These are phyloP conservation scores for Hypanus sabinus DNA, from an alignment of 2,113 vertebrate species.

Conservation along the genomic window DNA sequence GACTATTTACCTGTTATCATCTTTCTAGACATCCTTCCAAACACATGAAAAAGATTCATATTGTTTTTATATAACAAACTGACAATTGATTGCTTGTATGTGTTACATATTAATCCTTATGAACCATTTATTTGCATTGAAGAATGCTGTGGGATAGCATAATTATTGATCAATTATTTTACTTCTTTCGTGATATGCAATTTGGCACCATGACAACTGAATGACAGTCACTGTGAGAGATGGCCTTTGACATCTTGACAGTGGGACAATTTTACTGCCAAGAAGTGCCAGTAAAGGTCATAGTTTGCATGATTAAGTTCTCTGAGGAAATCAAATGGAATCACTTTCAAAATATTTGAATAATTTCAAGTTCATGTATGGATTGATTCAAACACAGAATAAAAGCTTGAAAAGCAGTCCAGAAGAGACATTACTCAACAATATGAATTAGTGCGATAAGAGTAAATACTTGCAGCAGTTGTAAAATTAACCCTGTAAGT, in stretches of 20 bases:
- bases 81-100: not conserved
- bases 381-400: conserved; percentile 19
- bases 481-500: not conserved
- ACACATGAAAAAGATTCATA: not conserved
- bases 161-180: conserved; percentile 36
- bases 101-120: not conserved
- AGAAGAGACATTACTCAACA: conserved; percentile 1
- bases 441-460: not conserved
- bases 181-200: conserved; percentile 21
- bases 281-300: conserved; percentile 38
- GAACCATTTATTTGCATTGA: conserved; percentile 3
- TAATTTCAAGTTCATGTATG: conserved; percentile 32
- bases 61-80: not conserved
- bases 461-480: not conserved
- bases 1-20: not conserved
- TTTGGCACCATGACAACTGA: conserved; percentile 36
- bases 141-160: not conserved
- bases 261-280: conserved; percentile 31
- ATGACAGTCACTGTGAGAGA: conserved; percentile 36
- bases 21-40: not conserved
- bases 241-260: conserved; percentile 37
- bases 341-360: conserved; percentile 38
- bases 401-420: conserved; percentile 6
- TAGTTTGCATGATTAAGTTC: conserved; percentile 37
- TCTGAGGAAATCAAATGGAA: conserved; percentile 37